These are phyloP conservation scores for Drosophila helvetica DNA, from an alignment of 2,888 invertebrate species.

Conservation along the genomic window DNA sequence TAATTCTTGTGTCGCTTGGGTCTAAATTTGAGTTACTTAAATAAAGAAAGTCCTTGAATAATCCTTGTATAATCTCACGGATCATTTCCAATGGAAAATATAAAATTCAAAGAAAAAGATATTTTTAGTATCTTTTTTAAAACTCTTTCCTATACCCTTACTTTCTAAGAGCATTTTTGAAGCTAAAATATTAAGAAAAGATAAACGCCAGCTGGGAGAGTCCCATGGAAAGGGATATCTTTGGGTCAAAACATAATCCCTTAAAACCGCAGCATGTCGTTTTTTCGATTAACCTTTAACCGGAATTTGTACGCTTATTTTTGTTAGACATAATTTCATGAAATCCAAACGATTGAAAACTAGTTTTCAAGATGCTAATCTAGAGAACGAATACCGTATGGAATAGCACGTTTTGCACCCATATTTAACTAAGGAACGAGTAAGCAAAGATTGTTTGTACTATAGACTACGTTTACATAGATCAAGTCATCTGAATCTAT, in stretches of 20 bases:
- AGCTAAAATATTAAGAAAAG: background rate
- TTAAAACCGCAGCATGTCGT: background rate
- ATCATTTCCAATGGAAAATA: no score
- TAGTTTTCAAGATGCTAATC: conserved; percentile 7
- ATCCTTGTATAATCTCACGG: no score
- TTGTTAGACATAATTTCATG: background rate
- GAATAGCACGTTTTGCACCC: conserved; percentile 2
- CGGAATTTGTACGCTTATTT: background rate
- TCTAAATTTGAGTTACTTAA: no score
- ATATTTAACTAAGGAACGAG: conserved; percentile 6
- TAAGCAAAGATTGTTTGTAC: conserved; percentile 9
- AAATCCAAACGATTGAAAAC: no score
- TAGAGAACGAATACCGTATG: background rate
- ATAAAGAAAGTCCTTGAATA: no score
- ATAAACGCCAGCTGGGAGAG: background rate
- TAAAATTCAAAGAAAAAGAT: no score
- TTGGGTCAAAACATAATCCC: background rate
- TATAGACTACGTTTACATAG: conserved; percentile 9
- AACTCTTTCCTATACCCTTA: no score
- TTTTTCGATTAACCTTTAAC: background rate
- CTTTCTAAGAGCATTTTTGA: background rate
- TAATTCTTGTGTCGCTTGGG: no score
- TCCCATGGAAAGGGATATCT: background rate
- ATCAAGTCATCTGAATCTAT: background rate
- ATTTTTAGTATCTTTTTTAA: no score